These are phyloP conservation scores for Chunga burmeisteri DNA, from an alignment of 2,113 vertebrate species.

Conservation along the genomic window DNA sequence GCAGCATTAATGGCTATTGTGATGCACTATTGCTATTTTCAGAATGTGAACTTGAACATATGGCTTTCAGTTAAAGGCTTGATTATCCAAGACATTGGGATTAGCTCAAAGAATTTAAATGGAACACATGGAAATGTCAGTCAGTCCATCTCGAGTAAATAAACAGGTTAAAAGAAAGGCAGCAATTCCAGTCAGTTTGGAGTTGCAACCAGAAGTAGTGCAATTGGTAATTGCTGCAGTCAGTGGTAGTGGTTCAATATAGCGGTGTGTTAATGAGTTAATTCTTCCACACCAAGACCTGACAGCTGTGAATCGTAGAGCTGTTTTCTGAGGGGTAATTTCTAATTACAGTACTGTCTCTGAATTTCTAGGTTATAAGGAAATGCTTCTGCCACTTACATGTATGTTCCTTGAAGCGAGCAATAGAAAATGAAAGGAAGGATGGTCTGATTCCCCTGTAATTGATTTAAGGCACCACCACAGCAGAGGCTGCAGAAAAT, in stretches of 20 bases:
- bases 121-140: not conserved
- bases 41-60: not conserved
- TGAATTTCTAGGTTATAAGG: constrained; percentile 45
- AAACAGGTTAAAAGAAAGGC: constrained; percentile 4
- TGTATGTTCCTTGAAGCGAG: constrained; percentile 20
- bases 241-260: not conserved
- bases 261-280: constrained; percentile 53
- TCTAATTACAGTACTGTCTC: constrained; percentile 21
- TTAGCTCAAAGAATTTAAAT: constrained; percentile 23
- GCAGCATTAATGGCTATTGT: not conserved
- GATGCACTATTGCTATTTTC: not conserved
- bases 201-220: not conserved
- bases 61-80: not conserved
- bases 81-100: not conserved
- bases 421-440: constrained; percentile 9
- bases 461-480: not conserved
- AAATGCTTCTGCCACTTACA: constrained; percentile 13
- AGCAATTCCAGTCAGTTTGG: not conserved
- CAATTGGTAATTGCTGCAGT: constrained; percentile 22
- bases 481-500: not conserved
- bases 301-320: constrained; percentile 53
- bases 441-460: constrained; percentile 8
- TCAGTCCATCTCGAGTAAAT: not conserved
- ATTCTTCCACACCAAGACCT: constrained; percentile 42
- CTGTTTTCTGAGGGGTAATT: constrained; percentile 36